Evolutionary conservation across 2,113 vertebrate genomes (phyloP).

Genomic region (Todiramphus saurophagus): DNA sequence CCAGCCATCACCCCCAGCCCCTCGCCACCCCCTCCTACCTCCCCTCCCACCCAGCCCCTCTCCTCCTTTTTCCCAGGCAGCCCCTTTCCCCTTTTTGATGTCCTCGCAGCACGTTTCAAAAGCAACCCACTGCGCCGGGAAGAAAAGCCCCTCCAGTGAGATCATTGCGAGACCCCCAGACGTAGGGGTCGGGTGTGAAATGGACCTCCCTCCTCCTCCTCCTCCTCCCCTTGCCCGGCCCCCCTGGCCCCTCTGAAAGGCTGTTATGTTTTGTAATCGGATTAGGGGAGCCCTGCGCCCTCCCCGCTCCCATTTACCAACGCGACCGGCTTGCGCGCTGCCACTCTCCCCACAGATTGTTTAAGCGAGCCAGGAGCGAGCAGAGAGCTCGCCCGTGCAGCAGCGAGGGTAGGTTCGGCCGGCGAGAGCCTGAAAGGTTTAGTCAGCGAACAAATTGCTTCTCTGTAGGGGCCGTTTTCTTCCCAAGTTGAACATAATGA

Average conservation of each 20-base stretch:
- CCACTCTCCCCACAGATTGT: background rate
- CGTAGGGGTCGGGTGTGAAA: constrained; percentile 16
- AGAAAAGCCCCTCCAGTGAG: constrained; percentile 49
- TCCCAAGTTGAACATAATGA: constrained; percentile 65
- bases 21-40: background rate
- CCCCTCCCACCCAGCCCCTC: background rate
- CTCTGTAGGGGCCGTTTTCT: constrained; percentile 69
- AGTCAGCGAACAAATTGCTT: constrained; percentile 73
- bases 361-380: background rate
- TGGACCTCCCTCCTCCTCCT: background rate
- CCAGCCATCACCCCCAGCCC: background rate
- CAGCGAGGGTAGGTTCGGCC: background rate
- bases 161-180: constrained; percentile 44
- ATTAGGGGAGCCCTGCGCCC: constrained; percentile 30
- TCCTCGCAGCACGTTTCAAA: constrained; percentile 15
- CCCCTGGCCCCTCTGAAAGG: background rate
- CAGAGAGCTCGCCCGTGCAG: background rate
- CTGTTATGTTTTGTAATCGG: constrained; percentile 52
- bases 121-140: background rate
- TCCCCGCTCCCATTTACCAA: background rate
- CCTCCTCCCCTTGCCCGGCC: background rate
- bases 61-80: constrained; percentile 11
- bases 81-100: background rate
- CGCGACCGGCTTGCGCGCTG: background rate
- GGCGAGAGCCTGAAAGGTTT: constrained; percentile 58